Evolutionary conservation across 2,888 invertebrate species (phyloP).

Genomic region (Acronicta psi): DNA sequence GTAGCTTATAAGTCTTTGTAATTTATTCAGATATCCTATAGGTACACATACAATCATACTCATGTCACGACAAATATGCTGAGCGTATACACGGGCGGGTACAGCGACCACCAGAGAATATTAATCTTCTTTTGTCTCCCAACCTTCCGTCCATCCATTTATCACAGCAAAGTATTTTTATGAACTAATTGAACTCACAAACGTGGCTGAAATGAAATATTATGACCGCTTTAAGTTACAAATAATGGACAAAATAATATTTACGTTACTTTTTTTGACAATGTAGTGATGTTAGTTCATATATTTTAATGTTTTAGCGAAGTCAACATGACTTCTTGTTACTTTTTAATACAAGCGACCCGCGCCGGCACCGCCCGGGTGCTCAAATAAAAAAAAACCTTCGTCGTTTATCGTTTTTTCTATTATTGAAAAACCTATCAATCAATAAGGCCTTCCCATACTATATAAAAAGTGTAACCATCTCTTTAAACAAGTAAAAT

Average conservation of each 20-base stretch:
- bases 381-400: too few relatives aligned
- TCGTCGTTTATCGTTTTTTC: too few relatives aligned
- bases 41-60: neutral
- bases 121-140: constrained; percentile 66
- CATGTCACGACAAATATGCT: constrained; percentile 39
- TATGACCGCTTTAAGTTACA: constrained; percentile 42
- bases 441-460: too few relatives aligned
- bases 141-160: constrained; percentile 63
- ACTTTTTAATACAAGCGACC: too few relatives aligned
- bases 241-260: constrained; percentile 40
- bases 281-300: neutral
- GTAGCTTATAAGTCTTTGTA: too few relatives aligned
- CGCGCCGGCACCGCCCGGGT: too few relatives aligned
- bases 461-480: too few relatives aligned
- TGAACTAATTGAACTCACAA: constrained; percentile 65
- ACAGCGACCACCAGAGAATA: constrained; percentile 54
- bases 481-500: too few relatives aligned
- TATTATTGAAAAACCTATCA: too few relatives aligned
- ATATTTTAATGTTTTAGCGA: neutral
- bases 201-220: constrained; percentile 60
- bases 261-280: constrained; percentile 8
- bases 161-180: constrained; percentile 66
- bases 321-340: neutral
- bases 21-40: too few relatives aligned
- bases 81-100: constrained; percentile 36